phyloP scores from a whole-genome alignment of 2,797 vertebrate genomes.

The Cynopterus sphinx region DNA sequence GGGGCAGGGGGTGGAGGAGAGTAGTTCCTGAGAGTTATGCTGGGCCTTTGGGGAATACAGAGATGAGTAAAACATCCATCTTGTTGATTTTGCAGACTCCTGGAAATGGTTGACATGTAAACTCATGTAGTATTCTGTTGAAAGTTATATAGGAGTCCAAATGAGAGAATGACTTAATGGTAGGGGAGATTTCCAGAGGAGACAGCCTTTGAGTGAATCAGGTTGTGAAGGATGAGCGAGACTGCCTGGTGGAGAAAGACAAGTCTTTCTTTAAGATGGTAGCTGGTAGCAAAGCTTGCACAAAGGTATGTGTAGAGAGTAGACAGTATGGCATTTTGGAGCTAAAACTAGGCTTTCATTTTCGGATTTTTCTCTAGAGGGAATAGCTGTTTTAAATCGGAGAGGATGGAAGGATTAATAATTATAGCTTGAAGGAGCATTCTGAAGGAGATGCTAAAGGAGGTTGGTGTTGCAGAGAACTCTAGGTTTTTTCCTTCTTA shows the following conservation, averaged over 20 bases:
- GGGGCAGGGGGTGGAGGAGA: background rate
- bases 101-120: background rate
- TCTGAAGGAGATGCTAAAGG: background rate
- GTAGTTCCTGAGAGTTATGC: background rate
- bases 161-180: background rate
- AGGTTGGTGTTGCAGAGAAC: background rate
- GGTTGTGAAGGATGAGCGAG: background rate
- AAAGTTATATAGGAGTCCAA: background rate
- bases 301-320: background rate
- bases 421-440: background rate
- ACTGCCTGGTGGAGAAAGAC: background rate
- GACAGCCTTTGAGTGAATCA: background rate
- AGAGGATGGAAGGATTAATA: background rate
- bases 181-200: slow-evolving; percentile 1
- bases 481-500: background rate
- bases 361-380: slow-evolving; percentile 46
- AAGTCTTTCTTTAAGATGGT: background rate
- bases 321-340: background rate
- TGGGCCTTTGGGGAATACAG: background rate
- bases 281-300: background rate
- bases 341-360: slow-evolving; percentile 30
- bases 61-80: background rate
- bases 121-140: background rate
- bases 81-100: background rate
- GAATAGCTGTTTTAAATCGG: slow-evolving; percentile 5